These are phyloP conservation scores for Lindbergichthys nudifrons DNA, from an alignment of 2,797 vertebrate genomes.

Conservation along the genomic window DNA sequence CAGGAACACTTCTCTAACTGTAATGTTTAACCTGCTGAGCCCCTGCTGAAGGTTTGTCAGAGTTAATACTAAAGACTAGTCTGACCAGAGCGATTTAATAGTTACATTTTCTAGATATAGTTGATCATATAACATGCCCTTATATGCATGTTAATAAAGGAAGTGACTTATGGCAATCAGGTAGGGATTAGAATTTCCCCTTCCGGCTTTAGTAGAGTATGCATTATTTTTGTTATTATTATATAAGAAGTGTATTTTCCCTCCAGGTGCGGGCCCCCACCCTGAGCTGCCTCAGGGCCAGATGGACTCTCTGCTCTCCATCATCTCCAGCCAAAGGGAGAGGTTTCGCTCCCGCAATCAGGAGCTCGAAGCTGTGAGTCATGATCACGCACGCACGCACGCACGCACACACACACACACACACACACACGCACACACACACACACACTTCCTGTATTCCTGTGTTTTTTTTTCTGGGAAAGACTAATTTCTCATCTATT, in stretches of 20 bases:
- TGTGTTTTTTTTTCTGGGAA: conserved; percentile 3
- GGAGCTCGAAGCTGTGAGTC: conserved; percentile 91
- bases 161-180: not conserved
- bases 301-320: conserved; percentile 96
- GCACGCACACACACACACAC: not conserved
- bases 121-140: not conserved
- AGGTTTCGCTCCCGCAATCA: conserved; percentile 95
- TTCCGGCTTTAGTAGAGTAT: no score
- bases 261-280: conserved; percentile 65
- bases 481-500: conserved; percentile 17
- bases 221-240: no score
- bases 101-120: not conserved
- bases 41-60: conserved; percentile 9
- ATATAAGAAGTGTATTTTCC: not conserved
- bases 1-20: conserved; percentile 26
- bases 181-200: no score
- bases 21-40: conserved; percentile 8
- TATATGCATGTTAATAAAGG: not conserved
- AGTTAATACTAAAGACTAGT: conserved; percentile 22
- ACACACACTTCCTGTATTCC: not conserved
- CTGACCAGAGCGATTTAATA: conserved; percentile 23
- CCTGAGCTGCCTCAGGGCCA: conserved; percentile 90
- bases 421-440: not conserved
- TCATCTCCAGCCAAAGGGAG: conserved; percentile 98
- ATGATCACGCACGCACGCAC: not conserved